Base-by-base conservation (phyloP, 2,888 invertebrate genomes). In the Lithophane semibrunnea region DNA sequence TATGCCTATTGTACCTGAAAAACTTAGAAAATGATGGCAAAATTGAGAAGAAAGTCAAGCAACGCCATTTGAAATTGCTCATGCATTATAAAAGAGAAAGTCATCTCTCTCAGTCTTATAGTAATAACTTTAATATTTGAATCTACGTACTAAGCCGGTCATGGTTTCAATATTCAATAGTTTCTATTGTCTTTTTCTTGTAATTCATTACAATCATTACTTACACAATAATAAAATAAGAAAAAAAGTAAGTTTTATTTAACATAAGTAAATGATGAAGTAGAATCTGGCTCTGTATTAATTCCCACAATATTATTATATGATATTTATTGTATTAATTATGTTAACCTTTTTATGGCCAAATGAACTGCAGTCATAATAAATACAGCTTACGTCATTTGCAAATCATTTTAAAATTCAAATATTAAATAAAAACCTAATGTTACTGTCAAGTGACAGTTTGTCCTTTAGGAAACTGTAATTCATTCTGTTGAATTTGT, bases 81-180 rank as follows among this genome's bases (percentile, higher is more conserved):
- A 73, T 65, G 42, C 63, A 80, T 85, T 77, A 68, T 47, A 60
- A 67, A 85, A 75, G 84, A 75, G 84, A 84, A 84, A 86, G 86
- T 84, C 63, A 3, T 81, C 37, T 42, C 49, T 61, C 58, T 12
- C 29, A 2, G 12, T 63, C 44, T 54, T 60, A n/a, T 24, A 64
- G 49, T 37, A 21, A 18, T 29, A 10, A 44, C 44, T 77, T 54
- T 37, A 37, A 13, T 47, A 49, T 16, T 37, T 49, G 13, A 58
- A 63, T 83, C 16, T 65, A 47, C 13, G 0, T 82, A 60, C 54
- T 44, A 10, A 47, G 10, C n/a, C 2, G 0, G 47, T 76, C n/a
- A 66, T 42, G 0, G 56, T 21, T 83, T 77, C 29, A 67, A 67
- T 44, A 77, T 61, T 67, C 49, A 83, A 52, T 9, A 54, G 52